Percentiles rank a stretch among this genome's conserved stretches.
phyloP scores from a whole-genome alignment of 2,888 invertebrate genomes.

The Hipparchia semele region DNA sequence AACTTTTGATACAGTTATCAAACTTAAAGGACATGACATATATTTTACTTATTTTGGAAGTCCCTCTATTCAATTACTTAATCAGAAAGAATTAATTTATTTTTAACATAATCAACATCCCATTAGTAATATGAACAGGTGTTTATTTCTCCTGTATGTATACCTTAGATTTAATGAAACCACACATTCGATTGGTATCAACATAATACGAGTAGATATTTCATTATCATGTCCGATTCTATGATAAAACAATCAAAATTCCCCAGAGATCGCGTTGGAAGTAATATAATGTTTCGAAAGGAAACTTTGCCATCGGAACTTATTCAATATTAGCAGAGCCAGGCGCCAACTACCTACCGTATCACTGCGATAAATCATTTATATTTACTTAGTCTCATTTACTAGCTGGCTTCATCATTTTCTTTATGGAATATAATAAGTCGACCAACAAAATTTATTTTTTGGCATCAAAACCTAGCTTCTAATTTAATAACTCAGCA shows the following conservation, averaged over 20 bases:
- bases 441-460: no score
- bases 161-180: slow-evolving; percentile 4
- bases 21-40: no score
- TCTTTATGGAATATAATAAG: no score
- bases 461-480: no score
- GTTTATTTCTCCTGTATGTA: neutral
- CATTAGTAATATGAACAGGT: neutral
- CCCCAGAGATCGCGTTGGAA: slow-evolving; percentile 62
- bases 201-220: slow-evolving; percentile 26
- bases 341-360: slow-evolving; percentile 50
- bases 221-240: slow-evolving; percentile 42
- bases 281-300: slow-evolving; percentile 76
- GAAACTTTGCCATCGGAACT: slow-evolving; percentile 75
- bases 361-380: slow-evolving; percentile 57
- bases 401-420: slow-evolving; percentile 16
- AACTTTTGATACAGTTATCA: no score
- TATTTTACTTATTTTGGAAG: no score
- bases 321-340: slow-evolving; percentile 74
- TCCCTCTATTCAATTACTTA: no score
- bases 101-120: neutral
- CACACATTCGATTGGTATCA: slow-evolving; percentile 6
- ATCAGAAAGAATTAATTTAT: no score
- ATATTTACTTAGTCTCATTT: slow-evolving; percentile 38
- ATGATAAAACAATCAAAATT: slow-evolving; percentile 75
- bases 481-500: no score